Evolutionary conservation across 2,113 vertebrate genomes (phyloP).

Genomic region (Phylloscopus whistleri): DNA sequence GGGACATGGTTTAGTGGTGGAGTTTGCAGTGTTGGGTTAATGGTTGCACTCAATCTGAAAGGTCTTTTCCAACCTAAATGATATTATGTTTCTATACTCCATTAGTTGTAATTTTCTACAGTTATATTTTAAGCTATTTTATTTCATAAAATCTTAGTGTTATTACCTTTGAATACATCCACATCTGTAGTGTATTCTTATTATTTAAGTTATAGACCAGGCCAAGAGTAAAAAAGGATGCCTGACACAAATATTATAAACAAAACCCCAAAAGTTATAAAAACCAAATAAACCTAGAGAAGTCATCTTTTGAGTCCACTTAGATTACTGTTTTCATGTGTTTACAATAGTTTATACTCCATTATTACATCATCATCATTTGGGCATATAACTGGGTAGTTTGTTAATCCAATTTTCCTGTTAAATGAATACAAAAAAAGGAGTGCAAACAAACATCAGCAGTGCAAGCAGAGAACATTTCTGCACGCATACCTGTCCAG

Average conservation of each 20-base stretch:
- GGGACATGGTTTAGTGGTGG: background rate
- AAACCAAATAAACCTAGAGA: background rate
- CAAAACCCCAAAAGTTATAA: background rate
- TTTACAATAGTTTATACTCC: background rate
- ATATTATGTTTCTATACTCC: background rate
- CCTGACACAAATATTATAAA: background rate
- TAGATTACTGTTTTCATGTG: background rate
- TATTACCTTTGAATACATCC: background rate
- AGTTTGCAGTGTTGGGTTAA: background rate
- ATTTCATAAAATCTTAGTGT: background rate
- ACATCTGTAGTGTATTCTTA: background rate
- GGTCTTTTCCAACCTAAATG: background rate
- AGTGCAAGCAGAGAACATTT: background rate
- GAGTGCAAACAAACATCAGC: background rate
- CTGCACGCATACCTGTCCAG: conserved; percentile 85
- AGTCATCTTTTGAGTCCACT: background rate
- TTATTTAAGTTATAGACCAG: background rate
- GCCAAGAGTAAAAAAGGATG: background rate
- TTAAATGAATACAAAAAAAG: background rate
- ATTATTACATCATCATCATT: background rate
- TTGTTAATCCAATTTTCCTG: background rate
- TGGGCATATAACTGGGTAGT: background rate
- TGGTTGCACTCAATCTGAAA: background rate
- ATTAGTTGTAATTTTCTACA: background rate
- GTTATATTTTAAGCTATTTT: background rate